A percentile compares a stretch with the other conserved stretches of the same genome.
phyloP scores from a whole-genome alignment of 2,113 vertebrate genomes.

The Phalacrocorax pelagicus region DNA sequence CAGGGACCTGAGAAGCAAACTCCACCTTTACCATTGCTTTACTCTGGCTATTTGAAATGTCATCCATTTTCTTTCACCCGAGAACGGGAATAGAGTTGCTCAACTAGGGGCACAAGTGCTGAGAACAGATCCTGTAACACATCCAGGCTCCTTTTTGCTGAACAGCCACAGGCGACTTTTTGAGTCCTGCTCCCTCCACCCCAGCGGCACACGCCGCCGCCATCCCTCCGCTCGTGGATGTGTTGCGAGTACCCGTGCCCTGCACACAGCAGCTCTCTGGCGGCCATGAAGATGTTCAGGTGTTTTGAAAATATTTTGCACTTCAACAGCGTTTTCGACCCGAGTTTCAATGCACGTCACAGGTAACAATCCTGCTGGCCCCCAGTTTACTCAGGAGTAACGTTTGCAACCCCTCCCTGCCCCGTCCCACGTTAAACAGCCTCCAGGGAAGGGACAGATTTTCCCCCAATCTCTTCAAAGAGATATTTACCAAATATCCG shows the following conservation, averaged over 20 bases:
- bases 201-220: rapidly evolving
- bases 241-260: rapidly evolving
- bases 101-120: rapidly evolving
- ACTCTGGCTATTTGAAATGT: rapidly evolving
- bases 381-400: neutral
- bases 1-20: neutral
- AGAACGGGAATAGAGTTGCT: neutral
- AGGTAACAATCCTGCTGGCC: neutral
- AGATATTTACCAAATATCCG: rapidly evolving
- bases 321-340: neutral
- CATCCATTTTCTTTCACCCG: neutral
- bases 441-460: neutral
- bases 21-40: neutral
- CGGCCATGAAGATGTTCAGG: rapidly evolving
- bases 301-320: neutral
- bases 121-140: neutral
- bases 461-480: too few species aligned
- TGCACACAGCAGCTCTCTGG: neutral
- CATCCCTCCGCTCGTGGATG: rapidly evolving
- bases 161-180: neutral
- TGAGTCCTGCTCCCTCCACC: neutral
- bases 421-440: neutral
- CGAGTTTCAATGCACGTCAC: rapidly evolving
- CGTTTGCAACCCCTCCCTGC: neutral
- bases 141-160: neutral